Evolutionary conservation across 2,113 vertebrate species (phyloP), one percentile per base, ranked within the genome.

Genomic region (Campylorhamphus procurvoides): DNA sequence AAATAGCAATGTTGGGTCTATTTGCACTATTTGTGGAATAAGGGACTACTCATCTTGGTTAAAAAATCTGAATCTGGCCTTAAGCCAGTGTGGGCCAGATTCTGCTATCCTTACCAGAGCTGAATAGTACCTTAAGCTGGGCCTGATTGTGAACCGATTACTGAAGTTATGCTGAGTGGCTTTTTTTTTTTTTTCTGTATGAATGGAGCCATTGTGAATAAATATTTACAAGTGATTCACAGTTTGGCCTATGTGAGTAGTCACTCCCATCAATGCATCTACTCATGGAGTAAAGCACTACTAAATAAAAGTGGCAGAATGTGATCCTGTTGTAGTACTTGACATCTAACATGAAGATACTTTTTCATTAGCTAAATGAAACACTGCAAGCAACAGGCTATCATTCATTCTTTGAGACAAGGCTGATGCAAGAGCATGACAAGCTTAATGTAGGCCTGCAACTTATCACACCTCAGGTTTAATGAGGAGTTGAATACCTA

Each of bases 301-400:
- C 95, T 94, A 94, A 90, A 94, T 94, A 91, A 84, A 93, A 92
- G 60, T 90, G 56, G 92, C 94, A 97, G 96, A 96, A 97, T 94
- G 92, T 94, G 96, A 96, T 90, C 94, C 94, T 92, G 79, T 97
- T 97, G 96, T 96, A 96, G 75, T 95, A 72, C 85, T 93, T 94
- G 94, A 96, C 90, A 93, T 96, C 92, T 95, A 95, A 94, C 94
- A 94, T 0, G 94, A 95, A 95, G 95, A 95, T 81, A 90, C 79
- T 94, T 95, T 96, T 96, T 96, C 91, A 80, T 96, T 91, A 94
- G 69, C 35, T 42, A 89, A 82, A 87, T 84, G 89, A 97, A 97
- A 95, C 0, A 0, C 89, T 91, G 59, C 40, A 66, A 31, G 74
- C 79, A 52, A 86, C 92, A 85, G 96, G 82, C 83, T 37, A 93